Evolutionary conservation across 2,888 invertebrate genomes (phyloP), one percentile per base, ranked within the genome.

Genomic region (Ormia ochracea): DNA sequence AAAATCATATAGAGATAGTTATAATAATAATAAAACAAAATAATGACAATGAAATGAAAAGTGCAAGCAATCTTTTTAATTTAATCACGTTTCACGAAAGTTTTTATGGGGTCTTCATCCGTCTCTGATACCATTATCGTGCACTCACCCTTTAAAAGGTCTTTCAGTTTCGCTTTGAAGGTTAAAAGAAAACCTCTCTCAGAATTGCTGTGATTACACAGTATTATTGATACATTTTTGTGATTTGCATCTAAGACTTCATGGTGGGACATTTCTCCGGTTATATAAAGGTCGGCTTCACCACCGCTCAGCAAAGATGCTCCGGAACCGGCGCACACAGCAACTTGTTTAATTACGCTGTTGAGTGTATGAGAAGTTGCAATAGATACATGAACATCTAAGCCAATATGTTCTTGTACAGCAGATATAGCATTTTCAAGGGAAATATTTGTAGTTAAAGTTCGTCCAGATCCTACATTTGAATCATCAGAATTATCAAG

Each of bases 221-320:
- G 91, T 85, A 98, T 94, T 0, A 98, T 97, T 72, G 93, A 93
- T 14, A 92, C 92, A 28, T 95, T 94, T 68, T 91, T 93, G 84
- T 96, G 96, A 23, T 93, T 92, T 0, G 96, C 96, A 85, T 98
- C 96, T 36, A 98, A 91, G 1, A 98, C 90, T 82, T 98, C 97
- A 86, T 98, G 98, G 89, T 98, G 98, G 1, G 95, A 92, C 97
- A 98, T 98, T 91, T 98, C 98, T 7, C 93, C 96, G 14, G 98
- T 98, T 36, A 98, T 88, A 85, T 94, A 96, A 12, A 98, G 90
- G 90, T 97, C 96, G 2, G 95, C 96, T 17, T 88, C 75, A 0
- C 93, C 91, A 12, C 92, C 93, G 82, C 93, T 93, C 19, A 98
- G 90, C 1, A 98, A 92, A 0, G 95, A 94, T 5, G 91, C 91